A percentile compares a stretch with the other conserved stretches of the same genome.
Evolutionary conservation across 2,888 invertebrate genomes (phyloP).

Genomic region (Phaonia tiefii): DNA sequence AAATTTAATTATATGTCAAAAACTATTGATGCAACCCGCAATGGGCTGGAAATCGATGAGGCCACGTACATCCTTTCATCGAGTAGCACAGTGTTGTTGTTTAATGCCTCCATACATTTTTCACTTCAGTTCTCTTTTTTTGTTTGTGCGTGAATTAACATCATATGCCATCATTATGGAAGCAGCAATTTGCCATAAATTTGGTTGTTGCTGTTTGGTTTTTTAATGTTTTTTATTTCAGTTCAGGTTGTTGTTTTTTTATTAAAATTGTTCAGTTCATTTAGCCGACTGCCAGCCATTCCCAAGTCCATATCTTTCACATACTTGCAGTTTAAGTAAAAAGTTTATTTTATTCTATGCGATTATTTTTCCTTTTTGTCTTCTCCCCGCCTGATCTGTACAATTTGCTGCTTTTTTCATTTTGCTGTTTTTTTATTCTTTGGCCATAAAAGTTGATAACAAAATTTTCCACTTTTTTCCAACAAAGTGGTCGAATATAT

Average conservation of each 20-base stretch:
- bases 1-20: too few relatives aligned
- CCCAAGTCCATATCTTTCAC: conserved; percentile 38
- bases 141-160: conserved; percentile 51
- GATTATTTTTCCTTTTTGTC: conserved; percentile 3
- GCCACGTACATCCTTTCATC: too few relatives aligned
- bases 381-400: conserved; percentile 31
- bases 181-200: conserved; percentile 12
- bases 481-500: conserved; percentile 54
- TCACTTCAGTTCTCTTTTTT: too few relatives aligned
- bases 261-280: conserved; percentile 65
- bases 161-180: conserved; percentile 57
- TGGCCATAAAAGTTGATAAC: conserved; percentile 43
- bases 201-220: conserved; percentile 36
- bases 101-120: too few relatives aligned
- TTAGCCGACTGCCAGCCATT: conserved; percentile 53
- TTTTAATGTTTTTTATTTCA: conserved; percentile 48
- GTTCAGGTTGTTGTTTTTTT: conserved; percentile 41
- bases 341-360: conserved; percentile 54
- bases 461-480: conserved; percentile 44
- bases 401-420: conserved; percentile 33
- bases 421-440: conserved; percentile 19
- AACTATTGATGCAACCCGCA: too few relatives aligned
- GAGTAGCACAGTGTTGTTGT: too few relatives aligned
- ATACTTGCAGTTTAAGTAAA: conserved; percentile 58
- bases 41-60: too few relatives aligned